These are phyloP conservation scores for Pleuronectes platessa DNA, from an alignment of 2,113 vertebrate genomes.

Conservation along the genomic window DNA sequence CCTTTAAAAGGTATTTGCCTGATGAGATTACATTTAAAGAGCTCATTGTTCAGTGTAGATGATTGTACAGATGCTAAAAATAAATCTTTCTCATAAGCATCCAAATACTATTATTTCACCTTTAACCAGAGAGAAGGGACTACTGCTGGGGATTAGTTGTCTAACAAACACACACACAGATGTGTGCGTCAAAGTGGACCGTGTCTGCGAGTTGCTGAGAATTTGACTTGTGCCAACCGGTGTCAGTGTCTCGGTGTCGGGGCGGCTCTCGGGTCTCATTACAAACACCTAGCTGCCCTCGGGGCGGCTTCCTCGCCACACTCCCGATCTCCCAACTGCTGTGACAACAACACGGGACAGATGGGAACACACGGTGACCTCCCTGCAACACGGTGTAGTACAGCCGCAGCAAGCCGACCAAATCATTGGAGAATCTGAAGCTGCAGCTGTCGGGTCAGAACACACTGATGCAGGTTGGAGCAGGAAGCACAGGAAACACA, in stretches of 20 bases:
- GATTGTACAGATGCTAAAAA: background rate
- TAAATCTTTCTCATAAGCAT: conserved; percentile 5
- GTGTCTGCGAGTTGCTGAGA: conserved; percentile 13
- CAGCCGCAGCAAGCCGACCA: background rate
- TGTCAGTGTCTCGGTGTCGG: conserved; percentile 51
- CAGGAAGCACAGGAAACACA: background rate
- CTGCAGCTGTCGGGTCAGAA: background rate
- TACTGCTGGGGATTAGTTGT: background rate
- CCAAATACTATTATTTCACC: background rate
- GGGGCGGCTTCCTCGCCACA: conserved; percentile 13
- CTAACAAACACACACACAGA: background rate
- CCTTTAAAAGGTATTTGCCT: conserved; percentile 22
- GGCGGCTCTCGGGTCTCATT: conserved; percentile 44
- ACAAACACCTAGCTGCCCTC: conserved; percentile 36
- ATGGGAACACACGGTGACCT: conserved; percentile 34
- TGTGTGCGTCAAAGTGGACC: background rate
- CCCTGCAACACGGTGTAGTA: background rate
- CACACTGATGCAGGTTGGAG: background rate
- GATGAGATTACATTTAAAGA: conserved; percentile 11
- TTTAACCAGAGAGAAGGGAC: background rate
- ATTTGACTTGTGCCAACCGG: conserved; percentile 46
- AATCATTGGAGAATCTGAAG: background rate
- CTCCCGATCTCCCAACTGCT: conserved; percentile 5
- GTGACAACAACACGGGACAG: conserved; percentile 40
- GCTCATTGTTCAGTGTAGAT: background rate